A percentile compares a stretch with the other conserved stretches of the same genome.
phyloP scores from a whole-genome alignment of 2,113 vertebrate species.

The Hippolais icterina region DNA sequence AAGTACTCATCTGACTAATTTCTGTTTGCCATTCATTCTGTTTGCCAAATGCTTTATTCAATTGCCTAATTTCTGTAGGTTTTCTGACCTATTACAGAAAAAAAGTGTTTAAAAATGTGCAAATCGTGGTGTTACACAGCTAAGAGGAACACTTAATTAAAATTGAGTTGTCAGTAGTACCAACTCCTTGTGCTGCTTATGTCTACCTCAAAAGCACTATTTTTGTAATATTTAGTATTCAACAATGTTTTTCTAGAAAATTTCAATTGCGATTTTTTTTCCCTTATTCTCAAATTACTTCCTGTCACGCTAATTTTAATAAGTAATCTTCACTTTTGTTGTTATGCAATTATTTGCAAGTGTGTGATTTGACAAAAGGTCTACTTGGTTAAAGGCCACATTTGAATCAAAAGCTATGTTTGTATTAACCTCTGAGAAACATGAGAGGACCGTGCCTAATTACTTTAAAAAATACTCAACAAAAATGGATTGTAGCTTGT shows the following conservation, averaged over 20 bases:
- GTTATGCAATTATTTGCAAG: conserved; percentile 71
- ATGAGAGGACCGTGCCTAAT: conserved; percentile 79
- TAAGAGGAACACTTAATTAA: neutral
- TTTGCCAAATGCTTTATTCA: neutral
- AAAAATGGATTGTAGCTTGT: conserved; percentile 75
- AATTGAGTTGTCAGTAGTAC: neutral
- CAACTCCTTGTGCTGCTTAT: neutral
- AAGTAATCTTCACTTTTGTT: conserved; percentile 63
- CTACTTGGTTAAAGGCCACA: conserved; percentile 66
- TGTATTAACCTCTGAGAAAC: conserved; percentile 73
- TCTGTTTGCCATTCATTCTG: neutral
- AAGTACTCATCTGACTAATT: neutral
- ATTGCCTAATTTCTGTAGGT: neutral
- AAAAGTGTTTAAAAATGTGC: neutral
- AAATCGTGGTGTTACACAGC: neutral
- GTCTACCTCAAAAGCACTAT: neutral
- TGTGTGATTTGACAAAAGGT: conserved; percentile 63
- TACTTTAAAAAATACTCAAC: conserved; percentile 67
- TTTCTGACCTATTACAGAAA: neutral
- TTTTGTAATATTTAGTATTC: neutral
- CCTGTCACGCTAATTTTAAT: conserved; percentile 50
- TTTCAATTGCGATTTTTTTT: neutral
- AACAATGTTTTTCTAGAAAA: neutral
- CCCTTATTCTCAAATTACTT: conserved; percentile 48
- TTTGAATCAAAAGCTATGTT: conserved; percentile 71